A percentile compares a stretch with the other conserved stretches of the same genome.
Evolutionary conservation across 1,140 invertebrate genomes (phyloP).

Genomic region (Charaxes varanes): DNA sequence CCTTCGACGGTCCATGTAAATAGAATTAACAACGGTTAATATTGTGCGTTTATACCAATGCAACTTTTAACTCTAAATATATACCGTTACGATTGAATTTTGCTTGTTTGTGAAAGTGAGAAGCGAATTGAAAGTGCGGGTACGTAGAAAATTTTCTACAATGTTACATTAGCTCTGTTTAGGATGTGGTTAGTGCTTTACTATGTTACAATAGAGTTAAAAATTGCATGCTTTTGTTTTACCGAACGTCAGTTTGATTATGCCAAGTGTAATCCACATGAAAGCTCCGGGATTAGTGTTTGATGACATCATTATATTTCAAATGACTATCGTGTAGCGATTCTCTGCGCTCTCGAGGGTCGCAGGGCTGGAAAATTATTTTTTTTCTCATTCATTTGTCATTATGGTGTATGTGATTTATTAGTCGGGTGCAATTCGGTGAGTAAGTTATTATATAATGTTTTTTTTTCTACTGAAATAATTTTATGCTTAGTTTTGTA

Average conservation of each 20-base stretch:
- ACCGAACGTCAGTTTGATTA: background rate
- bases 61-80: constrained; percentile 7
- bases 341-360: constrained; percentile 43
- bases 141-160: constrained; percentile 15
- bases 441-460: constrained; percentile 14
- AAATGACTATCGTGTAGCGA: constrained; percentile 66
- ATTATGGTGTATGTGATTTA: constrained; percentile 55
- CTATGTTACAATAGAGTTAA: constrained; percentile 21
- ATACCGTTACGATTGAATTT: constrained; percentile 5
- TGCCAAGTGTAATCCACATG: constrained; percentile 62
- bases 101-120: no score
- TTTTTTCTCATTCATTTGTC: constrained; percentile 35
- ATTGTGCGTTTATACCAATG: background rate
- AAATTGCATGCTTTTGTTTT: constrained; percentile 16
- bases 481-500: no score
- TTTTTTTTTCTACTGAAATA: background rate
- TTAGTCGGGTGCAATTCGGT: constrained; percentile 41
- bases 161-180: background rate
- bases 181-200: constrained; percentile 4
- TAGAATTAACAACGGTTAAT: constrained; percentile 4
- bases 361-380: constrained; percentile 29
- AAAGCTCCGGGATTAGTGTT: constrained; percentile 73
- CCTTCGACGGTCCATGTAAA: no score
- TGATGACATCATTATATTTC: constrained; percentile 72
- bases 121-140: constrained; percentile 7